Percentiles rank a stretch among this genome's conserved stretches.
These are phyloP conservation scores for Verasper variegatus DNA, from an alignment of 2,113 vertebrate genomes.

Conservation along the genomic window DNA sequence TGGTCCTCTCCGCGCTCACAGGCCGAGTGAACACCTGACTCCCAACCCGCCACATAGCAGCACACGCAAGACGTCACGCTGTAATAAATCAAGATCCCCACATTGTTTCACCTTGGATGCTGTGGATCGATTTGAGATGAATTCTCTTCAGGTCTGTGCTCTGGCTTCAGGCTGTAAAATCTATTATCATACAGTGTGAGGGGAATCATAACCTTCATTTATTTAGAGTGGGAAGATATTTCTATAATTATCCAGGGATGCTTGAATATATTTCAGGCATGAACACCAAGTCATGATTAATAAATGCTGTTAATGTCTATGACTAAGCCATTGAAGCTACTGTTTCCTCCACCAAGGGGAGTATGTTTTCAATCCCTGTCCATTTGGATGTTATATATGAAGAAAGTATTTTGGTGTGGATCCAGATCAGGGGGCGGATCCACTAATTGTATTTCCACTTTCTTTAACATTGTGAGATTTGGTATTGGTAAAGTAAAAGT, in stretches of 20 bases:
- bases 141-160: constrained; percentile 11
- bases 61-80: not conserved
- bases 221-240: constrained; percentile 38
- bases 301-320: not conserved
- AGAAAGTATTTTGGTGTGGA: too few species aligned
- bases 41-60: constrained; percentile 37
- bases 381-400: too few species aligned
- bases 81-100: constrained; percentile 54
- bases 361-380: too few species aligned
- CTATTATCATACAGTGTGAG: constrained; percentile 20
- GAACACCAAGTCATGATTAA: not conserved
- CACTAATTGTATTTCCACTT: too few species aligned
- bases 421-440: too few species aligned
- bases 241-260: constrained; percentile 42
- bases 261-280: constrained; percentile 5
- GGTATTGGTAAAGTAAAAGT: too few species aligned
- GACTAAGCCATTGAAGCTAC: not conserved
- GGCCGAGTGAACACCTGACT: constrained; percentile 22
- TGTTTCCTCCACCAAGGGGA: too few species aligned
- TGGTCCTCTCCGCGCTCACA: constrained; percentile 23
- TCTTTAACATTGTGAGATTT: too few species aligned
- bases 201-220: constrained; percentile 43
- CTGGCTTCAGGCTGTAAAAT: constrained; percentile 24
- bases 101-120: constrained; percentile 69
- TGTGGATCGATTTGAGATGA: constrained; percentile 54